A percentile compares a stretch with the other conserved stretches of the same genome.
These are phyloP conservation scores for Accipiter cooperii DNA, from an alignment of 2,113 vertebrate species.

Conservation along the genomic window DNA sequence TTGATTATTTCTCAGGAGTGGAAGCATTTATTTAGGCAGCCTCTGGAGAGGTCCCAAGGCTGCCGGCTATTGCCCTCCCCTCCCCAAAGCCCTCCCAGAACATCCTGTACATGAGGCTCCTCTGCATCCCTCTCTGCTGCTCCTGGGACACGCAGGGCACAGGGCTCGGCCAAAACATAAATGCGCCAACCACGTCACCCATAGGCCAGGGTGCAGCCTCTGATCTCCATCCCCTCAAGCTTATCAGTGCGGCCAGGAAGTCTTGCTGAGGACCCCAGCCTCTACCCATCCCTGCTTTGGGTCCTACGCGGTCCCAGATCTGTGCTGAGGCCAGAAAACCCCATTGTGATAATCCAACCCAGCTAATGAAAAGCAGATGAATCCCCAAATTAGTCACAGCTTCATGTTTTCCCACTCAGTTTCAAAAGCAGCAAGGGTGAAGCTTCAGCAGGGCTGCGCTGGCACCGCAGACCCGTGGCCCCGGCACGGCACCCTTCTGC, in stretches of 20 bases:
- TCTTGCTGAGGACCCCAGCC: background rate
- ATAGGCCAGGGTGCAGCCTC: background rate
- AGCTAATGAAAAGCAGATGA: background rate
- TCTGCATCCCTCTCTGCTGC: background rate
- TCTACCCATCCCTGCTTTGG: background rate
- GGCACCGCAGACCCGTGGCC: rapidly evolving
- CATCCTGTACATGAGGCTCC: background rate
- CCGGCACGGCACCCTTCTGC: background rate
- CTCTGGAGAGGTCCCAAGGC: background rate
- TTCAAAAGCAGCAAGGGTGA: rapidly evolving
- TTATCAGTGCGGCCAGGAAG: rapidly evolving
- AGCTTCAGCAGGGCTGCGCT: background rate
- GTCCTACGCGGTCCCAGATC: background rate
- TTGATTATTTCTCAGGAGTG: constrained; percentile 29
- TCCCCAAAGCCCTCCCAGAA: background rate
- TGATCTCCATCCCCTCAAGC: background rate
- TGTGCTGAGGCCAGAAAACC: background rate
- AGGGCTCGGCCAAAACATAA: background rate
- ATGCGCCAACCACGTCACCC: rapidly evolving
- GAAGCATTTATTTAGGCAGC: constrained; percentile 10
- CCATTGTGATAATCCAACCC: background rate
- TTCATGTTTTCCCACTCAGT: background rate
- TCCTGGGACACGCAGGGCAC: background rate
- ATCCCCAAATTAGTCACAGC: constrained; percentile 19
- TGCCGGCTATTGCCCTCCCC: background rate